Percentiles rank a stretch among this genome's conserved stretches.
Conservation (phyloP, 2,888 invertebrate genomes). For the Melanargia galathea region DNA sequence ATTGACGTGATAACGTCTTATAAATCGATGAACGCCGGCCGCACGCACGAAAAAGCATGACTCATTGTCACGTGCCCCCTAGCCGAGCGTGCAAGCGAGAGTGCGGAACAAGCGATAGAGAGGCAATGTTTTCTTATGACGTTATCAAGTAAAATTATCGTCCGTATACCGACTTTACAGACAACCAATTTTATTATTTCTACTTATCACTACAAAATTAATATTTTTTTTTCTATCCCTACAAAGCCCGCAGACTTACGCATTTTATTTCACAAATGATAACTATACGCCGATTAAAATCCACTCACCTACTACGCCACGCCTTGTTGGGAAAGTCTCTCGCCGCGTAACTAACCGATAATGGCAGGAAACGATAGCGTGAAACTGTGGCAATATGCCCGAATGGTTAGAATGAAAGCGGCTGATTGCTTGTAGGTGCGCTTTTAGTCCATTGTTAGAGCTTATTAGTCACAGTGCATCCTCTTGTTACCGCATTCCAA, state of each 20-base stretch:
- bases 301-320: slow-evolving; percentile 12
- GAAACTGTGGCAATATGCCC: slow-evolving; percentile 63
- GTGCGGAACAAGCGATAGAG: too few species aligned
- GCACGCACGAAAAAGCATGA: too few species aligned
- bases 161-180: too few species aligned
- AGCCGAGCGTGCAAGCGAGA: too few species aligned
- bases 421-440: slow-evolving; percentile 32
- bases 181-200: too few species aligned
- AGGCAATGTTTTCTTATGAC: too few species aligned
- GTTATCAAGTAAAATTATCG: too few species aligned
- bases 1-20: too few species aligned
- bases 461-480: slow-evolving; percentile 28
- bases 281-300: slow-evolving; percentile 16
- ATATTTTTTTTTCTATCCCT: neutral
- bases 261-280: slow-evolving; percentile 13
- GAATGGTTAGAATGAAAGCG: slow-evolving; percentile 44
- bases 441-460: slow-evolving; percentile 32
- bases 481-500: slow-evolving; percentile 12
- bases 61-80: too few species aligned
- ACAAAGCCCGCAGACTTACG: neutral
- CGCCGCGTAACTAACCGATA: slow-evolving; percentile 68
- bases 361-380: slow-evolving; percentile 73
- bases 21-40: too few species aligned
- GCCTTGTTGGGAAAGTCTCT: slow-evolving; percentile 40
- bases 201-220: too few species aligned